phyloP scores from a whole-genome alignment of 2,797 vertebrate species.

The Otolemur crassicaudatus region DNA sequence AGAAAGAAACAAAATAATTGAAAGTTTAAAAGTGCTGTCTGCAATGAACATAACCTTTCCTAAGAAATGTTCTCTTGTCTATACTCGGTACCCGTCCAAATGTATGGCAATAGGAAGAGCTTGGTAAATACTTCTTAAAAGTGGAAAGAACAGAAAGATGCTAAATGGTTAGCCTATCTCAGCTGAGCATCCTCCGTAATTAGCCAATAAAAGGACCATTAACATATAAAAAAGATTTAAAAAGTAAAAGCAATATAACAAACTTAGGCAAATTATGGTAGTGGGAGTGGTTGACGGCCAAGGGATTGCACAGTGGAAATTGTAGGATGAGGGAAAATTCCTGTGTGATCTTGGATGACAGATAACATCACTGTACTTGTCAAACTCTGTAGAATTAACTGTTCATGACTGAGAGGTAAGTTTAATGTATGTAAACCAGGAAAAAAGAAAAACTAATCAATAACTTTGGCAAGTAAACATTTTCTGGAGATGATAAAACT shows the following conservation, averaged over 20 bases:
- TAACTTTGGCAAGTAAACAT: not conserved
- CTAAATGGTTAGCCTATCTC: not conserved
- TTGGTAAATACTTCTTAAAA: not conserved
- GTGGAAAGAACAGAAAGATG: not conserved
- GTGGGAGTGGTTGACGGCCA: not conserved
- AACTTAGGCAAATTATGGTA: not conserved
- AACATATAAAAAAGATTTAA: not conserved
- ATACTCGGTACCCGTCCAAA: not conserved
- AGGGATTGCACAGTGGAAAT: not conserved
- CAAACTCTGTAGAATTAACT: not conserved
- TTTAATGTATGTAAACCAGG: not conserved
- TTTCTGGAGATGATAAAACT: not conserved
- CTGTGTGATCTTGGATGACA: not conserved
- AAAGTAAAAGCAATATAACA: not conserved
- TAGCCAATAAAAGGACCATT: not conserved
- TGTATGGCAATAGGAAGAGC: not conserved
- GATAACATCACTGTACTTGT: not conserved
- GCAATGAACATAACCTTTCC: not conserved
- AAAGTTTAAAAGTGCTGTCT: not conserved
- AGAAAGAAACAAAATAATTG: conserved; percentile 36
- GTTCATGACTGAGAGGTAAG: not conserved
- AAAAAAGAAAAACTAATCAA: not conserved
- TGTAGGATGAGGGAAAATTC: not conserved
- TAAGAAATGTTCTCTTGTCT: not conserved
- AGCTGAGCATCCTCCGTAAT: not conserved